Evolutionary conservation across 2,888 invertebrate genomes (phyloP), one percentile per base, ranked within the genome.

Genomic region (Sinohyriopsis cumingii): DNA sequence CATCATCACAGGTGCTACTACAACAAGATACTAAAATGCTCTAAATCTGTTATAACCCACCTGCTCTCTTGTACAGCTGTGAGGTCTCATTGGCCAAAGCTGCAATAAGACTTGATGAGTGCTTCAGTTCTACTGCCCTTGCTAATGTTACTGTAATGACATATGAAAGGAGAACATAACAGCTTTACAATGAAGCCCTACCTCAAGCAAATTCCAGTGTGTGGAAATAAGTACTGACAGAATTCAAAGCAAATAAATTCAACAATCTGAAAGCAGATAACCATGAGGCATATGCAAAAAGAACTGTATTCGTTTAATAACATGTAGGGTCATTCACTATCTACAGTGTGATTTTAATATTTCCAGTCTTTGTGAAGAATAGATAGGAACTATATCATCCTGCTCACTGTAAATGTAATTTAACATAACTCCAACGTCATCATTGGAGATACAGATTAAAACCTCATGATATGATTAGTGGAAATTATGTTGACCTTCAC

Each of bases 111-210:
- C 91, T 91, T 4, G 92, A 86, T 69, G 92, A 91, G 83, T 93
- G 93, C 77, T 93, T 93, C 82, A 93, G 84, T 78, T 93, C 93
- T 9, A 93, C 92, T 19, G 93, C 93, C 85, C 93, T 88, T 2
- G 93, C 93, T 63, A 93, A 91, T 22, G 93, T 93, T 56, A 93
- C 91, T 91, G 84, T 28, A 86, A 87, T 67, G 45, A 75, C 69
- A 65, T 59, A 55, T 15, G 15, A 24, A 53, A 20, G 28, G 33
- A 28, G 22, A 20, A 33, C n/a, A 45, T 45, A 45, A 45, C 45
- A 45, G 18, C 59, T 28, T 63, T 45, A 19, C n/a, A 25, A 12
- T 22, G 18, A 25, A 28, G 9, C 20, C 18, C 0, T 12, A 45
- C 45, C 12, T 15, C 45, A 12, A 45, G 45, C 24, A 59, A 59